phyloP scores from a whole-genome alignment of 2,888 invertebrate species.

The Chouioia cunea region DNA sequence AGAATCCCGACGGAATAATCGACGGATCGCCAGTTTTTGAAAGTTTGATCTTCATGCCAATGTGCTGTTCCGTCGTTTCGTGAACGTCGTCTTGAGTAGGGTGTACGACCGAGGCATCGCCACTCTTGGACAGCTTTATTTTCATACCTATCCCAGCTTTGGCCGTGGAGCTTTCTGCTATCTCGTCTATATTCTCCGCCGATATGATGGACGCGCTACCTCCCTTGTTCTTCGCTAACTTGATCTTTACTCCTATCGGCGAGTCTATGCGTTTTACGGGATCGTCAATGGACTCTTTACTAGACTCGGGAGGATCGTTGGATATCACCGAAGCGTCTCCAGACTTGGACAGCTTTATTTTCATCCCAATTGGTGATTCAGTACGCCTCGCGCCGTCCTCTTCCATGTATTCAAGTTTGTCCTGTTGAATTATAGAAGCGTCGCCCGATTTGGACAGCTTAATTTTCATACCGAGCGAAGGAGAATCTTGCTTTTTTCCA shows the following conservation, averaged over 20 bases:
- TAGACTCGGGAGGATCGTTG: slow-evolving; percentile 53
- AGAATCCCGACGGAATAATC: slow-evolving; percentile 51
- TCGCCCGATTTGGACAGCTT: slow-evolving; percentile 43
- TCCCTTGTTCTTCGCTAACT: slow-evolving; percentile 36
- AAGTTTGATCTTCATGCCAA: slow-evolving; percentile 66
- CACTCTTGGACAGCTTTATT: slow-evolving; percentile 63
- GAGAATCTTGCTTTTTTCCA: slow-evolving; percentile 42
- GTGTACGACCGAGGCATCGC: slow-evolving; percentile 60
- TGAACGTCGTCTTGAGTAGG: slow-evolving; percentile 20
- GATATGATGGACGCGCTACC: slow-evolving; percentile 37
- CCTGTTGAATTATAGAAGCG: slow-evolving; percentile 39
- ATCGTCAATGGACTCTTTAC: slow-evolving; percentile 46
- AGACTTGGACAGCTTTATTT: slow-evolving; percentile 62
- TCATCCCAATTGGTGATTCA: slow-evolving; percentile 58
- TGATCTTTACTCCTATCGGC: slow-evolving; percentile 49
- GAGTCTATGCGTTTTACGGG: slow-evolving; percentile 57
- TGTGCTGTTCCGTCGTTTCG: slow-evolving; percentile 59
- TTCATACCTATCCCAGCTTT: slow-evolving; percentile 56
- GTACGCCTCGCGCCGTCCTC: slow-evolving; percentile 4
- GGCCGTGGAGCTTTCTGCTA: slow-evolving; percentile 31
- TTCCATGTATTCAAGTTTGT: neutral
- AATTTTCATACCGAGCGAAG: slow-evolving; percentile 45
- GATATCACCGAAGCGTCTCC: slow-evolving; percentile 62
- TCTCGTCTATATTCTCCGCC: slow-evolving; percentile 29
- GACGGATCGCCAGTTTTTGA: slow-evolving; percentile 64